Base-by-base conservation (phyloP, 2,888 invertebrate species). In the Stenchaetothrips biformis region DNA sequence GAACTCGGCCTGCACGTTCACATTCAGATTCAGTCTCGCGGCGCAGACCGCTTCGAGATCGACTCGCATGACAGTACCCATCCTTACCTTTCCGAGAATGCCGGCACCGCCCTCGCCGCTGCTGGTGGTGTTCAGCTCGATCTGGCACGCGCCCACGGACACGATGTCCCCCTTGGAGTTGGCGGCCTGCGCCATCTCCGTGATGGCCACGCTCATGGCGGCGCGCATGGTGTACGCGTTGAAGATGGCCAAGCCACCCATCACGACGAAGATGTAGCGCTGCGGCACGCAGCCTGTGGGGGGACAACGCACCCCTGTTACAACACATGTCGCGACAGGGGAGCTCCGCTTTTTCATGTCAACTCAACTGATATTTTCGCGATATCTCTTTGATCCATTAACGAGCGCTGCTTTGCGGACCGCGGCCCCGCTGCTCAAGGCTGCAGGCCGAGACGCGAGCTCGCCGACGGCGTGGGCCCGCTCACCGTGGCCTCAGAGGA, bases 171-270 rank as follows among this genome's bases (percentile, higher is more conserved):
- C 82, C 0, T 84, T 84, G 77, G 83, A 83, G 7, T 85, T 82
- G 7, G 82, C 82, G 21, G 80, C 81, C 9, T 83, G 83, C 0
- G 88, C 87, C 88, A 88, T 88, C 84, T 88, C 87, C 9, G 87
- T 88, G 49, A 88, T 88, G 37, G 88, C 88, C 67, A 88, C 84
- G 21, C 86, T 87, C 48, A 88, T 83, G 0, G 86, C 85, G n/a
- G 87, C 86, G 27, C 88, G 83, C 87, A 88, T 87, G 0, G 87
- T 86, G 82, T 88, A 88, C 0, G 88, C 87, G 82, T 87, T 88
- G 49, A 87, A 86, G 6, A 88, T 84, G 0, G 87, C 88, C 78
- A 88, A 83, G 82, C 88, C 87, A 47, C 87, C 88, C 88, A 88
- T 88, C 11, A 85, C 21, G 8, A 83, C 84, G 67, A 85, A 82